Evolutionary conservation across 2,888 invertebrate species (phyloP), one percentile per base, ranked within the genome.

Genomic region (Anarsia innoxiella): DNA sequence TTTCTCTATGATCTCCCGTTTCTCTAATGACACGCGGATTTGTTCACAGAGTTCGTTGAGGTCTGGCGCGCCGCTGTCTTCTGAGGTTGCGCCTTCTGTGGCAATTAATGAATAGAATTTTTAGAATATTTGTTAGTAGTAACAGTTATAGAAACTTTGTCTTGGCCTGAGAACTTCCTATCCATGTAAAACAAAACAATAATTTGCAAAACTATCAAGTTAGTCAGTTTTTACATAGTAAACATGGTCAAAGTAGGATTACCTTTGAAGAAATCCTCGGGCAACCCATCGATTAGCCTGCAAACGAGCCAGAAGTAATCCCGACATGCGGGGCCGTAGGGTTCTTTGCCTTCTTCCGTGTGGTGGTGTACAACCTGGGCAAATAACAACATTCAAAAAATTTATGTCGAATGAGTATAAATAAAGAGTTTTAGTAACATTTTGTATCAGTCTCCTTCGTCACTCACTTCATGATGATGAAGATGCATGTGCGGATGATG

Each of bases 241-340:
- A n/a, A n/a, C n/a, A n/a, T n/a, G n/a, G n/a, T n/a, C n/a, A n/a
- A n/a, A n/a, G n/a, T n/a, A n/a, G n/a, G n/a, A n/a, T 19, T 19
- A 88, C 88, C 88, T 83, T 91, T 91, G 15, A 94, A 89, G 53
- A 92, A 88, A 43, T 94, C 94, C 39, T 91, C 91, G 0, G 93
- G 92, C 15, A 95, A 66, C 1, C 93, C 93, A 57, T 97, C 97
- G 1, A 97, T 93, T 11, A 97, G 86, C 19, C 96, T 88, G 47
- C 96, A 94, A 9, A 96, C 88, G 2, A 97, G 85, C 96, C 96
- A 96, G 71, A 97, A 97, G 72, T 96, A 97, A 67, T 97, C 97
- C 4, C 96, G 86, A 63, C 96, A 97, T 1, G 96, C 96, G 1
- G 96, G 96, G 0, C 96, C 97, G 63, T 95, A 96, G 0, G 96